A percentile compares a stretch with the other conserved stretches of the same genome.
Evolutionary conservation across 2,797 vertebrate genomes (phyloP).

Genomic region (Pogonophryne albipinna): DNA sequence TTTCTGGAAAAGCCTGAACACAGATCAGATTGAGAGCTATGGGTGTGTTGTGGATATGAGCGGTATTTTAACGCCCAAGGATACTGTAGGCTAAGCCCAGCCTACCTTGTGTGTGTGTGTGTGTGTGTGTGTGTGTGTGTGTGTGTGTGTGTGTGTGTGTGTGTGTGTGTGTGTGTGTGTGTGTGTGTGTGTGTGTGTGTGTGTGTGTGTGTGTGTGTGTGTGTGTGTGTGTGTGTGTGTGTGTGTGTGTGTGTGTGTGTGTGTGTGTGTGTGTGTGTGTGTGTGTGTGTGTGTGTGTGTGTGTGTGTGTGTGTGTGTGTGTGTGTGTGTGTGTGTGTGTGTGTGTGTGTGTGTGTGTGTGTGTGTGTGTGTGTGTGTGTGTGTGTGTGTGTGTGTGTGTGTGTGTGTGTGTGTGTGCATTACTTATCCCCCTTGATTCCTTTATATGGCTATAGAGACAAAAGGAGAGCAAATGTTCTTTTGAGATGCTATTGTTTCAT

Average conservation of each 20-base stretch:
- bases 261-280: too few species aligned
- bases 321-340: not conserved
- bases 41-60: constrained; percentile 24
- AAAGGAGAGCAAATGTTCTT: constrained; percentile 41
- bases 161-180: too few species aligned
- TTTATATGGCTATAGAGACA: constrained; percentile 43
- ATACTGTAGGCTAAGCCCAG: constrained; percentile 36
- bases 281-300: constrained; percentile 9
- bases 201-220: too few species aligned
- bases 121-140: constrained; percentile 4
- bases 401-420: not conserved
- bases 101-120: constrained; percentile 16
- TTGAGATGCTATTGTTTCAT: constrained; percentile 58
- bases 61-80: constrained; percentile 27
- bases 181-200: too few species aligned
- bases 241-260: too few species aligned
- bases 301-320: constrained; percentile 12
- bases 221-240: too few species aligned
- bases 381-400: too few species aligned
- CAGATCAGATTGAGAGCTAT: constrained; percentile 19
- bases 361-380: too few species aligned
- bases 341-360: too few species aligned
- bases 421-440: constrained; percentile 50
- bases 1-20: constrained; percentile 8
- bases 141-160: too few species aligned